Evolutionary conservation across 2,888 invertebrate species (phyloP).

Genomic region (Chirona hameri): DNA sequence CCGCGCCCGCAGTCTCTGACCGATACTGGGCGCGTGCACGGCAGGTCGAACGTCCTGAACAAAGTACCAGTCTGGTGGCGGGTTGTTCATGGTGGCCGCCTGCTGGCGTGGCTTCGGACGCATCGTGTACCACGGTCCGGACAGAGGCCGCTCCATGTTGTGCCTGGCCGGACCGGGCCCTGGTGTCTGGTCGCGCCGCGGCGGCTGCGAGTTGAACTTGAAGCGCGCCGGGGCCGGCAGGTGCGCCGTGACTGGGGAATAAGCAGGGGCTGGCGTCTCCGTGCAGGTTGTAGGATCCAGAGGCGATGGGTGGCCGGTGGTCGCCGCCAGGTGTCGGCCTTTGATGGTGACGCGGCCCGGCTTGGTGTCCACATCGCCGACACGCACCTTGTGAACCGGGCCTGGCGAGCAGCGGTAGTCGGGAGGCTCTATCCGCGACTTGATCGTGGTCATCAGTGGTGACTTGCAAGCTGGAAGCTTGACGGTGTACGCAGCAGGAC

Average conservation of each 20-base stretch:
- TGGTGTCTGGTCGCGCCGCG: not conserved
- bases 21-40: conserved; percentile 1
- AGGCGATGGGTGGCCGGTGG: not conserved
- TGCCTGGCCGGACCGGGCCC: not conserved
- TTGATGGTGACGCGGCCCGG: not conserved
- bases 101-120: not conserved
- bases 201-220: not conserved
- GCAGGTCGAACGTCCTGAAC: not conserved
- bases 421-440: not conserved
- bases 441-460: not conserved
- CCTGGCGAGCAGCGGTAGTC: conserved; percentile 23
- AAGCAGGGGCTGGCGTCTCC: not conserved
- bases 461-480: not conserved
- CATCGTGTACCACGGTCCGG: not conserved
- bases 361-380: not conserved
- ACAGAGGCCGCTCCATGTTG: not conserved
- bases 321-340: conserved; percentile 1
- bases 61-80: conserved; percentile 24
- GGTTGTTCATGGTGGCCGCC: not conserved
- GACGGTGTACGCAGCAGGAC: not conserved
- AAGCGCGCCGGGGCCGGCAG: not conserved
- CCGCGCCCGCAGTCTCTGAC: not conserved
- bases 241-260: not conserved
- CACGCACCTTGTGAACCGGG: not conserved
- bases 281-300: not conserved